Conservation (phyloP, 2,113 vertebrate species). For the Sialia sialis region DNA sequence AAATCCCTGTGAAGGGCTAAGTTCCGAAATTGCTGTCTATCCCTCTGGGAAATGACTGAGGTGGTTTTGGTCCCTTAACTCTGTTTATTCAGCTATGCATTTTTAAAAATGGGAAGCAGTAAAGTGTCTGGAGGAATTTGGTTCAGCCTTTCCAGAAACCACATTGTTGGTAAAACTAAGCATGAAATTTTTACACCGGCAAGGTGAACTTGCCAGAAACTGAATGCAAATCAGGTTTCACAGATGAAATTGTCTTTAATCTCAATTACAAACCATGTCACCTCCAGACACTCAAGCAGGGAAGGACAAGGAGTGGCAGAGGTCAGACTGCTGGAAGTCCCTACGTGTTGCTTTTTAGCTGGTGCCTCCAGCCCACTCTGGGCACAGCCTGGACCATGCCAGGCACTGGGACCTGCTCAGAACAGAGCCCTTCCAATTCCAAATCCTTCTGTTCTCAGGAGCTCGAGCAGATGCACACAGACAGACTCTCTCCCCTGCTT, state of each 20-base stretch:
- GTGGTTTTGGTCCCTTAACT: neutral
- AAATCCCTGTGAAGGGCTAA: neutral
- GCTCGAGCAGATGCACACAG: neutral
- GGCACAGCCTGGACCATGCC: neutral
- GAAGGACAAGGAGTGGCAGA: neutral
- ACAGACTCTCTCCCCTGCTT: neutral
- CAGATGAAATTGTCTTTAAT: neutral
- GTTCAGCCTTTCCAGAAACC: neutral
- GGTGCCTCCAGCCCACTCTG: fast-evolving
- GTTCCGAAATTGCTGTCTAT: neutral
- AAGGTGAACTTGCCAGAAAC: neutral
- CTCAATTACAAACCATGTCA: neutral
- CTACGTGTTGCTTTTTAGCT: fast-evolving
- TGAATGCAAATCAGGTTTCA: neutral
- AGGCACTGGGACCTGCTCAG: neutral
- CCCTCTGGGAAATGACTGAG: neutral
- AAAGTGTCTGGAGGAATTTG: neutral
- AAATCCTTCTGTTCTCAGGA: neutral
- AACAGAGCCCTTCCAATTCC: neutral
- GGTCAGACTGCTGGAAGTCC: fast-evolving
- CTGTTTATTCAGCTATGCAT: neutral
- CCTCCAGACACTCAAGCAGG: neutral
- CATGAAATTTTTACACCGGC: neutral
- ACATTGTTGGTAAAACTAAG: neutral
- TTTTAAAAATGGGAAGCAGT: neutral